Percentiles rank a stretch among this genome's conserved stretches.
Conservation (phyloP, 1,140 invertebrate species). For the Penaeus chinensis region DNA sequence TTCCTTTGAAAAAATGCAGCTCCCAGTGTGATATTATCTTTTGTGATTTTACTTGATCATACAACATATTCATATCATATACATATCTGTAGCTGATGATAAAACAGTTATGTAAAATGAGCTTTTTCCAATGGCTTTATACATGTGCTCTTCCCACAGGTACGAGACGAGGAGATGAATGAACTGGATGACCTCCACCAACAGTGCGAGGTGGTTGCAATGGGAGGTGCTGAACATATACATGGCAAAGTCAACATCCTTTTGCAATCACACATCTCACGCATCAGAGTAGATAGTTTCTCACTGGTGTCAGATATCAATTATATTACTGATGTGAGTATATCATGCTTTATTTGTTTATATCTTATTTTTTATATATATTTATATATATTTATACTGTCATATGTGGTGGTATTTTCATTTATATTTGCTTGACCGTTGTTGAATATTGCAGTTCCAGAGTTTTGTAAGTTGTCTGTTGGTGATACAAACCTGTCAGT, state of each 20-base stretch:
- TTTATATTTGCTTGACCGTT: too few species aligned
- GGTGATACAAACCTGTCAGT: too few species aligned
- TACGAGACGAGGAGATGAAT: conserved; percentile 92
- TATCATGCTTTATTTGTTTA: not conserved
- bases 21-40: not conserved
- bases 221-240: conserved; percentile 87
- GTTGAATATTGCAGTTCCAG: too few species aligned
- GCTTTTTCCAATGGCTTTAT: not conserved
- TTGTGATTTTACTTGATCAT: not conserved
- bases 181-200: conserved; percentile 83
- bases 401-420: too few species aligned
- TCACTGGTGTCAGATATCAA: conserved; percentile 93
- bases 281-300: conserved; percentile 83
- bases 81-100: not conserved
- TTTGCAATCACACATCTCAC: conserved; percentile 88
- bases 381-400: not conserved
- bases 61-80: not conserved
- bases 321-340: conserved; percentile 87
- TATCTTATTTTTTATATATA: not conserved
- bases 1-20: too few species aligned
- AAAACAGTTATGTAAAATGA: not conserved
- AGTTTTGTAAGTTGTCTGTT: too few species aligned
- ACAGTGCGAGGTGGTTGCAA: conserved; percentile 81
- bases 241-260: conserved; percentile 98
- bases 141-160: conserved; percentile 70